phyloP scores from a whole-genome alignment of 2,888 invertebrate species.

The Acrocyrtus sp. region DNA sequence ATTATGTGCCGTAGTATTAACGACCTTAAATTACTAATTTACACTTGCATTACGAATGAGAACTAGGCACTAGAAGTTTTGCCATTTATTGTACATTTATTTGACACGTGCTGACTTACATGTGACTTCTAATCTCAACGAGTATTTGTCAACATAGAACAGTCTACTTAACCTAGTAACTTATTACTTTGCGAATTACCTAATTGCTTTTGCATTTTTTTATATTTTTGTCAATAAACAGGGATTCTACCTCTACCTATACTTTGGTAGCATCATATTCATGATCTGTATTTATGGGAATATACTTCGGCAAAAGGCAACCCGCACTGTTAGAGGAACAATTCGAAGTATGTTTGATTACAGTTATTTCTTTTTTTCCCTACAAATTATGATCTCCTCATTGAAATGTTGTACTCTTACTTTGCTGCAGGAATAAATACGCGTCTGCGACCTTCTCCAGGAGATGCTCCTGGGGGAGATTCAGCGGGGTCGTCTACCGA shows the following conservation, averaged over 20 bases:
- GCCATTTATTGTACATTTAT: too few relatives aligned
- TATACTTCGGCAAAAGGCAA: constrained; percentile 72
- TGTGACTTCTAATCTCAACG: too few relatives aligned
- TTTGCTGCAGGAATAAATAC: constrained; percentile 57
- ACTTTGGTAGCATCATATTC: constrained; percentile 87
- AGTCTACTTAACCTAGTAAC: too few relatives aligned
- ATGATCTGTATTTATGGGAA: constrained; percentile 86
- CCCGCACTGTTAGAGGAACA: constrained; percentile 61
- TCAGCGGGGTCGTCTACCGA: constrained; percentile 57
- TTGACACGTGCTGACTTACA: too few relatives aligned
- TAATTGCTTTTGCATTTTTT: constrained; percentile 76
- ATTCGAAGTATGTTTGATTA: constrained; percentile 51
- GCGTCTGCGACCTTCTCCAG: constrained; percentile 56
- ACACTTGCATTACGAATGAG: too few relatives aligned
- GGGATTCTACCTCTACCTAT: constrained; percentile 88
- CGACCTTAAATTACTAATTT: too few relatives aligned
- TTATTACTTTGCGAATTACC: background rate
- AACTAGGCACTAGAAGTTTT: too few relatives aligned
- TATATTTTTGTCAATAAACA: constrained; percentile 70
- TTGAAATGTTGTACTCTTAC: background rate
- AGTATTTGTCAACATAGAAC: too few relatives aligned
- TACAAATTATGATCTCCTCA: background rate
- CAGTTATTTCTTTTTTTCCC: background rate
- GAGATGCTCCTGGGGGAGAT: constrained; percentile 53
- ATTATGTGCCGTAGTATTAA: too few relatives aligned